Percentiles rank a stretch among this genome's conserved stretches.
Conservation (phyloP, 2,888 invertebrate species). For the Cerceris rybyensis region DNA sequence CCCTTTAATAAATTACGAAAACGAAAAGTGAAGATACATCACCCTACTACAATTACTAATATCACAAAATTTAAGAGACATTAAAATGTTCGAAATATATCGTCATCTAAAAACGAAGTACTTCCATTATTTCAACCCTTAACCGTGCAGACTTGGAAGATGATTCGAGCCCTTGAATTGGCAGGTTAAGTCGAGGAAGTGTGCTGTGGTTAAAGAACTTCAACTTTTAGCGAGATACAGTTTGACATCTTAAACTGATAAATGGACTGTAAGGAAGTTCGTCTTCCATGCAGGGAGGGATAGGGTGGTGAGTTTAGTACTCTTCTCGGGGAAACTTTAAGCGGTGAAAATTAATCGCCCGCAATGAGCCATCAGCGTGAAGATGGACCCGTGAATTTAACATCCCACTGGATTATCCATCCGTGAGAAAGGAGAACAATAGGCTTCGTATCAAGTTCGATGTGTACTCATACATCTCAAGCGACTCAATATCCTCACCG, state of each 20-base stretch:
- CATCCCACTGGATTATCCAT: conserved; percentile 38
- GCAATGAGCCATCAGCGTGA: conserved; percentile 44
- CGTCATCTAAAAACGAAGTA: too few relatives aligned
- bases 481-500: too few relatives aligned
- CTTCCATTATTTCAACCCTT: too few relatives aligned
- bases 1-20: too few relatives aligned
- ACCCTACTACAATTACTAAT: too few relatives aligned
- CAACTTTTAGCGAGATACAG: conserved; percentile 28
- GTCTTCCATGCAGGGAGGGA: conserved; percentile 15
- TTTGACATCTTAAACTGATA: conserved; percentile 45
- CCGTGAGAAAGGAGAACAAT: conserved; percentile 17
- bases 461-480: too few relatives aligned
- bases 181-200: neutral
- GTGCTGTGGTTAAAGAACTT: conserved; percentile 8
- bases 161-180: neutral
- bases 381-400: conserved; percentile 55
- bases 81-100: too few relatives aligned
- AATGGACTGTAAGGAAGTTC: conserved; percentile 41
- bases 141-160: neutral
- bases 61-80: too few relatives aligned
- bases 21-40: too few relatives aligned
- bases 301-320: conserved; percentile 30
- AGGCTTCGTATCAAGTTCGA: too few relatives aligned
- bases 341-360: conserved; percentile 55
- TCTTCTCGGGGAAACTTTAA: conserved; percentile 41